Evolutionary conservation across 2,888 invertebrate species (phyloP), one percentile per base, ranked within the genome.

Genomic region (Meliscaeva auricollis): DNA sequence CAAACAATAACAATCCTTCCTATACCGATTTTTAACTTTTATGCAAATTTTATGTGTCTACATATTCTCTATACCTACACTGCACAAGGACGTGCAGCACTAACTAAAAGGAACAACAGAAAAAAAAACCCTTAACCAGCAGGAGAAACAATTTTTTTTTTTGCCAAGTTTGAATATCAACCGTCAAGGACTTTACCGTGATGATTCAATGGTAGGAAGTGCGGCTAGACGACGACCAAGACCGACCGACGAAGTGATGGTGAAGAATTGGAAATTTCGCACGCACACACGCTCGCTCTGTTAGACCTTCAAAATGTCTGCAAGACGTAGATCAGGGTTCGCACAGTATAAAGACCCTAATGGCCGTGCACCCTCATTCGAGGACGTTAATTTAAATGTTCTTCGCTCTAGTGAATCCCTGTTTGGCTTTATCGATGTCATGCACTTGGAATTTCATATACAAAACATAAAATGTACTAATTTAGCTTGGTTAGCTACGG

Each of bases 1-100:
- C 41, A 62, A 52, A 62, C 56, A 69, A 81, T 68, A 81, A 81
- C 81, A 78, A 83, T 69, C 68, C 74, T 22, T 79, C 26, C 38
- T 38, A 38, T 44, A 13, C 26, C 26, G 9, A 69, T 75, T 75
- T 75, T 66, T 80, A 69, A 81, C 72, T 77, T 85, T 81, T 85
- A 85, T 85, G 85, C 85, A 69, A 85, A 85, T 85, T 85, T 77
- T 76, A 85, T 85, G 81, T 81, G 85, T 80, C 81, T 81, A 81
- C 75, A 66, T 72, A 72, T 84, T 69, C 72, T n/a, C 26, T 4
- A 26, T 26, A 26, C 26, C n/a, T n/a, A 60, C 68, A 44, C 62
- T 68, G 66, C 66, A 66, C 81, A 81, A 85, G 77, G 76, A 81
- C 81, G 64, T 79, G 79, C 69, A 74, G 44, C 44, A 48, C 46